Evolutionary conservation across 1,140 invertebrate species (phyloP), one percentile per base, ranked within the genome.

Genomic region (Temnothorax longispinosus): DNA sequence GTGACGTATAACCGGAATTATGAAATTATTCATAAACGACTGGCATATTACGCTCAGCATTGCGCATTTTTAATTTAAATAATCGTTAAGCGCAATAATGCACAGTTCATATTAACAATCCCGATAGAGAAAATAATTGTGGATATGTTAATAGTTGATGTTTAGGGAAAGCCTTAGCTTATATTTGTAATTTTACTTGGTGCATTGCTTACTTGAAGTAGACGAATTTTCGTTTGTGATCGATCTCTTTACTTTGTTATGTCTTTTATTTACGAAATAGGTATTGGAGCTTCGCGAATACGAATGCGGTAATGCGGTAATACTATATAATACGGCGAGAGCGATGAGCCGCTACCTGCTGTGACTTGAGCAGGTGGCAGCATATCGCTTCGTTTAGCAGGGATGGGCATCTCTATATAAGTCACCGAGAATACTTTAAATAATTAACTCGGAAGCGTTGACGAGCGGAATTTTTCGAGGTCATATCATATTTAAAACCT

Each of bases 21-120:
- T 52, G 32, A 38, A 69, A 80, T 69, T 80, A 80, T 80, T 80
- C 44, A 80, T 38, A 80, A 52, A 65, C 13, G n/a, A n/a, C 32
- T 80, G 3, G 8, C 11, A 32, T 67, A 32, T 50, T 78, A 27
- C 11, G n/a, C 62, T 69, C 35, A 15, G 10, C 32, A 21, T 10
- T 44, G 44, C 6, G n/a, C 10, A 47, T 78, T 78, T 65, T 32
- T 80, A 67, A 69, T 69, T 38, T 52, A 52, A 65, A 69, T 69
- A 62, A 32, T 7, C 7, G 15, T 69, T 80, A 80, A 69, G 52
- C n/a, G 21, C 15, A 44, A 15, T 11, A 67, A 67, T 65, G 35
- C 35, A 27, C 1, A 67, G 6, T 47, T 44, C 4, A 54, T 15
- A 54, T 69, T 32, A 65, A 50, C 18, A 27, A 52, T 10, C 11